Conservation (phyloP, 92 coral and sea anemone species). For the Palythoa grandiflora region DNA sequence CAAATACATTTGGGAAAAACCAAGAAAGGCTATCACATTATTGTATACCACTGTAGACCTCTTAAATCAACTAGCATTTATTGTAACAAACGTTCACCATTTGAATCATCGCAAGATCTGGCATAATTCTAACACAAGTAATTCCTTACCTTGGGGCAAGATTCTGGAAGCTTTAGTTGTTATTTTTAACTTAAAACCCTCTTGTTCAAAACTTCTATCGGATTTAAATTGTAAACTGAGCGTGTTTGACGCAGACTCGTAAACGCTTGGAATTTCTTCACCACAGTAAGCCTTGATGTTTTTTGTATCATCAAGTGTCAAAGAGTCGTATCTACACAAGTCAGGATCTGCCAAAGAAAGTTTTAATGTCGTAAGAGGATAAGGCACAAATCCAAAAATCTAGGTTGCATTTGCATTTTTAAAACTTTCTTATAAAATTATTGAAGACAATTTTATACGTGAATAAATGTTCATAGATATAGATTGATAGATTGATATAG, state of each 20-base stretch:
- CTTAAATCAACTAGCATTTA: too few species aligned
- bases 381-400: background rate
- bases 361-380: background rate
- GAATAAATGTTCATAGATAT: background rate
- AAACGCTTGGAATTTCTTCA: background rate
- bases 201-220: background rate
- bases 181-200: conserved; percentile 19
- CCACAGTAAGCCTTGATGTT: background rate
- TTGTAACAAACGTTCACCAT: too few species aligned
- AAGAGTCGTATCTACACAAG: conserved; percentile 5
- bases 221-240: conserved; percentile 16
- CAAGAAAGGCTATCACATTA: too few species aligned
- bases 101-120: too few species aligned
- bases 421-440: background rate
- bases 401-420: background rate
- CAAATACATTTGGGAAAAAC: too few species aligned
- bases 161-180: conserved; percentile 16
- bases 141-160: conserved; percentile 19
- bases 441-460: too few species aligned
- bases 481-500: background rate
- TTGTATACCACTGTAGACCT: too few species aligned
- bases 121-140: too few species aligned
- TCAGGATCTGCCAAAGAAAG: background rate
- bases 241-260: conserved; percentile 24
- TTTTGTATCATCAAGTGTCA: background rate